These are phyloP conservation scores for Ecliptopera silaceata DNA, from an alignment of 2,888 invertebrate species.

Conservation along the genomic window DNA sequence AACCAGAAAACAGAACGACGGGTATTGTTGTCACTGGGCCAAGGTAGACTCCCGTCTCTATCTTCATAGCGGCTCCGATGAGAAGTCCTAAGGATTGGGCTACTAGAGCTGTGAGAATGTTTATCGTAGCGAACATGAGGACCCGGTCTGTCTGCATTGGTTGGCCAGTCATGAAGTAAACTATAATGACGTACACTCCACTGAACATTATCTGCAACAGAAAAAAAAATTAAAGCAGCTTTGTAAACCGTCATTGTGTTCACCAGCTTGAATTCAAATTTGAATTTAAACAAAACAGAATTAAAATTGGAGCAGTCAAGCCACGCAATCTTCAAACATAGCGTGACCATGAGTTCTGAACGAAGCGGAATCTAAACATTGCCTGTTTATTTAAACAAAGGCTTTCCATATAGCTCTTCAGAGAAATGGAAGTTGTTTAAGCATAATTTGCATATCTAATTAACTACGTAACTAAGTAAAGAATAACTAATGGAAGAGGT, in stretches of 20 bases:
- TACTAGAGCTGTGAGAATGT: constrained; percentile 93
- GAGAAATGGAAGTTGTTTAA: background rate
- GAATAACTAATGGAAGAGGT: too few species aligned
- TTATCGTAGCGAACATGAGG: constrained; percentile 88
- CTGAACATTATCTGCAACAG: constrained; percentile 90
- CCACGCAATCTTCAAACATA: constrained; percentile 1
- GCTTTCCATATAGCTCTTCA: background rate
- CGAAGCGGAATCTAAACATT: background rate
- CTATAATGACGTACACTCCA: constrained; percentile 93
- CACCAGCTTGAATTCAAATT: too few species aligned
- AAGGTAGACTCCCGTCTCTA: constrained; percentile 89
- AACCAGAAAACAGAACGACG: constrained; percentile 95
- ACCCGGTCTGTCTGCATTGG: constrained; percentile 94
- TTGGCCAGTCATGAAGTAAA: constrained; percentile 97
- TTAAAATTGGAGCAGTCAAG: background rate
- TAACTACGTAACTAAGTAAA: too few species aligned
- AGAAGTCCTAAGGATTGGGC: constrained; percentile 96
- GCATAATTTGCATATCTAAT: too few species aligned
- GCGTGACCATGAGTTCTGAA: constrained; percentile 1
- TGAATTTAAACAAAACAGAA: too few species aligned
- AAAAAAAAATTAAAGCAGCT: background rate
- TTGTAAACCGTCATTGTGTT: too few species aligned
- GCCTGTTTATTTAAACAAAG: background rate
- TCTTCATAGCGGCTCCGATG: constrained; percentile 95
- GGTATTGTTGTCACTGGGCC: constrained; percentile 97